Base-by-base conservation (phyloP, 2,113 vertebrate genomes). In the Cyphomyrus plagiostoma region DNA sequence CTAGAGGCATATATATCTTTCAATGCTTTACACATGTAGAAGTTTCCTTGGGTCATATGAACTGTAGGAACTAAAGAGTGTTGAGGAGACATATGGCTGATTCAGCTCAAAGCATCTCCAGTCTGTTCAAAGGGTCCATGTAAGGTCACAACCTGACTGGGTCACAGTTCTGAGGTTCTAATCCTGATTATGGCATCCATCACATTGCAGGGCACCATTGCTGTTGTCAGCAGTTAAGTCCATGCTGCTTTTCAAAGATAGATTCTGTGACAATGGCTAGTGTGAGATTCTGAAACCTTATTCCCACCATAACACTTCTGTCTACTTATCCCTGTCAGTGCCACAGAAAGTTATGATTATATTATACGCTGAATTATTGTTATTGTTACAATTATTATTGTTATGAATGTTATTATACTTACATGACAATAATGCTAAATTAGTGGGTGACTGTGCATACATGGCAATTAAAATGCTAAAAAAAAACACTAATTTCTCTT, bases 41-140 rank as follows among this genome's bases (percentile, higher is more conserved):
- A 50, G 30, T 53, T 74, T 74, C 6, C 26, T 56, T n/a, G 49
- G 42, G 80, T 74, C 88, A 89, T 19, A 84, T 30, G 17, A 90
- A 19, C 52, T 53, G 52, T 4, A 48, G 21, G 19, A 58, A 77
- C 70, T 26, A 13, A 23, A 49, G 74, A 90, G 52, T 48, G 87
- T 88, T 84, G 84, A 49, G 49, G 45, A 88, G 74, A 87, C 77
- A 90, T 90, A 70, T 90, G 90, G 70, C 88, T 88, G 88, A 70
- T 45, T 84, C 49, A 88, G 42, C 85, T 90, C 84, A 82, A 88
- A 88, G 80, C n/a, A 52, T 46, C 77, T 50, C 89, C 46, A 19
- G 26, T 42, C 90, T 48, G 42, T 48, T n/a, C 13, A 82, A 56
- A 86, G 45, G 66, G 70, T 90, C 74, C 85, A 88, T 53, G n/a